Evolutionary conservation across 23 tunicate genomes (phyloP).

Genomic region (Aplidium turbinatum): DNA sequence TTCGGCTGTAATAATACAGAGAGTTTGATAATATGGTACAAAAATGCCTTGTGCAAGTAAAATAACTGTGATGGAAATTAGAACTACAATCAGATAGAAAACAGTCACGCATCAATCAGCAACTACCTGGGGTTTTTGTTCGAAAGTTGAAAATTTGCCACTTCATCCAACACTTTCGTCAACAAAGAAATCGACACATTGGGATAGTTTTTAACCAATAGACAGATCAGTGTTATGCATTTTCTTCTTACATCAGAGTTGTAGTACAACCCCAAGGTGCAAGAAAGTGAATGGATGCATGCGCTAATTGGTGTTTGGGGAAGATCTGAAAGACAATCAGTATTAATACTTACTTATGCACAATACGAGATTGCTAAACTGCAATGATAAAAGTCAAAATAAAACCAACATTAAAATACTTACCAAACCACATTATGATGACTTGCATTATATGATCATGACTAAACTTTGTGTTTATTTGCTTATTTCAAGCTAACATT

Average conservation of each 20-base stretch:
- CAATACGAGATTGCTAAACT: too few species aligned
- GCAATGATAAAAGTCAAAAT: too few species aligned
- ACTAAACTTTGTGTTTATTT: too few species aligned
- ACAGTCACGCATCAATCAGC: background rate
- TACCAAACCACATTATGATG: too few species aligned
- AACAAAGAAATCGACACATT: background rate
- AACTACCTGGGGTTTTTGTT: conserved; percentile 12
- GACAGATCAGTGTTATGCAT: conserved; percentile 12
- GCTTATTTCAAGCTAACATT: too few species aligned
- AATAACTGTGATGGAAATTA: background rate
- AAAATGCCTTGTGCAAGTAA: background rate
- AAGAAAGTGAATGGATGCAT: conserved; percentile 1
- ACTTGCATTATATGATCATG: too few species aligned
- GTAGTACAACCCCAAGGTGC: conserved; percentile 20
- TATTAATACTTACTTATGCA: too few species aligned
- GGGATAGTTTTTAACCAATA: conserved; percentile 1
- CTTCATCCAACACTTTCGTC: conserved; percentile 10
- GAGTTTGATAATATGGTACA: background rate
- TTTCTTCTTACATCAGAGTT: conserved; percentile 3
- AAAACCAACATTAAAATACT: too few species aligned
- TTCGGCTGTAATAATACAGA: conserved; percentile 46
- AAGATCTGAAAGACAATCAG: conserved; percentile 7
- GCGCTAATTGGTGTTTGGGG: background rate
- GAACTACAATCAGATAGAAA: background rate
- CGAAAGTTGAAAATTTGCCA: conserved; percentile 6